Percentiles rank a stretch among this genome's conserved stretches.
Conservation (phyloP, 2,113 vertebrate genomes). For the Theropithecus gelada region DNA sequence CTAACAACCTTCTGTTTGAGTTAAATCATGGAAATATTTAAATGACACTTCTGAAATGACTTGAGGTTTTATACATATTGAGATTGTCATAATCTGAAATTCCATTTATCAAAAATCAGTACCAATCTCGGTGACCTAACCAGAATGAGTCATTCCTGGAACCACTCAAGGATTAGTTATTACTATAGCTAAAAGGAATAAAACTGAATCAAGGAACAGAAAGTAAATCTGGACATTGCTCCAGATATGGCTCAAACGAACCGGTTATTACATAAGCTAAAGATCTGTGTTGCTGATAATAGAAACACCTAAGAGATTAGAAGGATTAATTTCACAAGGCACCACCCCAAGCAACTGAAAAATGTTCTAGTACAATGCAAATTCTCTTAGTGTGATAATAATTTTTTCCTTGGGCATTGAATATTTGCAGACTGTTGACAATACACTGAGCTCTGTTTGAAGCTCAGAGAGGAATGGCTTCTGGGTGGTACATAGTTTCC, state of each 20-base stretch:
- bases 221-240: background rate
- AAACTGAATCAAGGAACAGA: background rate
- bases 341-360: background rate
- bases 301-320: background rate
- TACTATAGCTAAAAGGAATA: background rate
- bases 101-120: background rate
- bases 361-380: background rate
- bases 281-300: background rate
- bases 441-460: background rate
- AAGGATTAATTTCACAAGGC: background rate
- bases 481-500: background rate
- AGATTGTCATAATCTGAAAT: background rate
- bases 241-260: background rate
- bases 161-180: background rate
- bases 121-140: background rate
- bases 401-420: background rate
- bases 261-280: background rate
- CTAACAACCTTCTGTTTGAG: background rate
- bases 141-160: background rate
- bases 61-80: background rate
- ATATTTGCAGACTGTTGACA: background rate
- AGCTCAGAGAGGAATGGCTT: background rate
- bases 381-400: background rate
- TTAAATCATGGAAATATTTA: background rate
- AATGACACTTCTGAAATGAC: background rate